phyloP scores from a whole-genome alignment of 1,140 invertebrate species.

The Penaeus japonicus region DNA sequence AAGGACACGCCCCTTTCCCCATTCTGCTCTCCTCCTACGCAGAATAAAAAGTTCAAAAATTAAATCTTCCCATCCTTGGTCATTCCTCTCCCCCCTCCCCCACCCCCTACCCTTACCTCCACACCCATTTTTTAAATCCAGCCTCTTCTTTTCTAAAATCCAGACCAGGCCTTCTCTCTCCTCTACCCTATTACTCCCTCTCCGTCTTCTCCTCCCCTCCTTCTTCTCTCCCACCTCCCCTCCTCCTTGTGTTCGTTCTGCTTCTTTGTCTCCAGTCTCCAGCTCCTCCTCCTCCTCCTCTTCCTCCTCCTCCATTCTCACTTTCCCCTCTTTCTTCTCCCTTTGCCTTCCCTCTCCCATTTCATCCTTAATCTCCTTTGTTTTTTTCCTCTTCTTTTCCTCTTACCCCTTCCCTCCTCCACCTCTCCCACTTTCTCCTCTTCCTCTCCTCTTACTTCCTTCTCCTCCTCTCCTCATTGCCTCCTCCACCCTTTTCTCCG shows the following conservation, averaged over 20 bases:
- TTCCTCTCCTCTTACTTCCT: not conserved
- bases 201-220: not conserved
- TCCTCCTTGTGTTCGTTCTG: too few species aligned
- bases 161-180: too few species aligned
- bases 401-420: not conserved
- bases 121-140: too few species aligned
- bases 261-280: not conserved
- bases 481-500: not conserved
- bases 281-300: not conserved
- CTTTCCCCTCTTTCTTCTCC: not conserved
- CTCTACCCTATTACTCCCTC: not conserved
- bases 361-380: too few species aligned
- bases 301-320: too few species aligned
- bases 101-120: too few species aligned
- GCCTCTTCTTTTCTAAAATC: too few species aligned
- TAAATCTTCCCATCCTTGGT: not conserved
- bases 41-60: too few species aligned
- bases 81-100: too few species aligned
- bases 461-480: too few species aligned
- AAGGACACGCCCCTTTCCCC: not conserved
- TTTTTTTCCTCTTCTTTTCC: not conserved
- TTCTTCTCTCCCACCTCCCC: not conserved
- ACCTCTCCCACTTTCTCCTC: not conserved
- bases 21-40: not conserved
- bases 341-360: too few species aligned